Evolutionary conservation across 2,888 invertebrate species (phyloP).

Genomic region (Pecten maximus): DNA sequence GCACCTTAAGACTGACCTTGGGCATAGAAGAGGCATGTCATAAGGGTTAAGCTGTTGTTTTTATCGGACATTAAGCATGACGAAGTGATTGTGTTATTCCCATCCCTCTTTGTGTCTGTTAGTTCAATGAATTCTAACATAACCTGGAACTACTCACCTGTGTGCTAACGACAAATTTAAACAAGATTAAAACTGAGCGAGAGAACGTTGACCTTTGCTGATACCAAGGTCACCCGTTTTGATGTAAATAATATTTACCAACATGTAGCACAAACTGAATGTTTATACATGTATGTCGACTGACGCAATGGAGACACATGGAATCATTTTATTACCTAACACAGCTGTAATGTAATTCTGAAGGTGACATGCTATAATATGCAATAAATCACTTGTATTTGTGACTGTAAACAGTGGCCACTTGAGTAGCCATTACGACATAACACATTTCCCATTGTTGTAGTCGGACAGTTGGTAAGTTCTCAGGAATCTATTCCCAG

Average conservation of each 20-base stretch:
- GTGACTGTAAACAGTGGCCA: neutral
- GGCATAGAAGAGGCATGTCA: too few species aligned
- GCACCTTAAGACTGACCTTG: too few species aligned
- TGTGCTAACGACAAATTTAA: neutral
- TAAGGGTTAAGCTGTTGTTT: too few species aligned
- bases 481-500: neutral
- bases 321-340: neutral
- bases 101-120: too few species aligned
- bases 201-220: neutral
- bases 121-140: neutral
- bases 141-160: neutral
- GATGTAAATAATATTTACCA: neutral
- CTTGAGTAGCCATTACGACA: neutral
- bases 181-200: neutral
- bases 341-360: neutral
- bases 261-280: neutral
- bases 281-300: too few species aligned
- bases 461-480: neutral
- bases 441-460: slow-evolving; percentile 2
- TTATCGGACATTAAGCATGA: too few species aligned
- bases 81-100: too few species aligned
- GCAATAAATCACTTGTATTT: neutral
- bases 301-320: neutral
- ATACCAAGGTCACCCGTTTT: neutral
- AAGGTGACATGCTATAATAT: neutral